Evolutionary conservation across 1,140 invertebrate genomes (phyloP).

Genomic region (Drosophila ohnishii): DNA sequence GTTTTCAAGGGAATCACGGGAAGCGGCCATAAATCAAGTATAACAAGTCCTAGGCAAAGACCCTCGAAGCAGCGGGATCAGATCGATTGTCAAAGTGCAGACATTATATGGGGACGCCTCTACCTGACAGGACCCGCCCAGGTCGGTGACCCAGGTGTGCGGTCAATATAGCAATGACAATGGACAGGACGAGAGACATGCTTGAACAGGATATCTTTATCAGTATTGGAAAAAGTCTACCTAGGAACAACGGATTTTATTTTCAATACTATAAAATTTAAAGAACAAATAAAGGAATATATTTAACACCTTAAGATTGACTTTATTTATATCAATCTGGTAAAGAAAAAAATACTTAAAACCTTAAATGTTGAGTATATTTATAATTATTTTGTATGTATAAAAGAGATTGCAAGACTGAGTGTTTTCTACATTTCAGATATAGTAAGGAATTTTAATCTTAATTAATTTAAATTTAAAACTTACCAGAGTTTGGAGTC

Average conservation of each 20-base stretch:
- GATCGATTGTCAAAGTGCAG: conserved; percentile 27
- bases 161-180: conserved; percentile 6
- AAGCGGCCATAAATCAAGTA: conserved; percentile 41
- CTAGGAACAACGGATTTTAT: neutral
- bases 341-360: no score
- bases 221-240: neutral
- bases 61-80: conserved; percentile 12
- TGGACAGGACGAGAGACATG: conserved; percentile 15
- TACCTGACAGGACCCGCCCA: conserved; percentile 57
- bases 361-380: no score
- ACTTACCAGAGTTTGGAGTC: conserved; percentile 23
- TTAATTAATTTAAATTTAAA: no score
- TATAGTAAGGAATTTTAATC: neutral
- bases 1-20: conserved; percentile 17
- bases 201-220: conserved; percentile 43
- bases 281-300: neutral
- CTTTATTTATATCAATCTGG: no score
- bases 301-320: no score
- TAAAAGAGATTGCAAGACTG: no score
- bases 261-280: neutral
- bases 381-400: no score
- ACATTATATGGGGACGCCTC: conserved; percentile 12
- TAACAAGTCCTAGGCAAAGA: conserved; percentile 40
- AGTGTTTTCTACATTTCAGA: no score
- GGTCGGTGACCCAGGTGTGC: conserved; percentile 56